phyloP scores from a whole-genome alignment of 2,888 invertebrate genomes.

The Temnothorax ravouxi region DNA sequence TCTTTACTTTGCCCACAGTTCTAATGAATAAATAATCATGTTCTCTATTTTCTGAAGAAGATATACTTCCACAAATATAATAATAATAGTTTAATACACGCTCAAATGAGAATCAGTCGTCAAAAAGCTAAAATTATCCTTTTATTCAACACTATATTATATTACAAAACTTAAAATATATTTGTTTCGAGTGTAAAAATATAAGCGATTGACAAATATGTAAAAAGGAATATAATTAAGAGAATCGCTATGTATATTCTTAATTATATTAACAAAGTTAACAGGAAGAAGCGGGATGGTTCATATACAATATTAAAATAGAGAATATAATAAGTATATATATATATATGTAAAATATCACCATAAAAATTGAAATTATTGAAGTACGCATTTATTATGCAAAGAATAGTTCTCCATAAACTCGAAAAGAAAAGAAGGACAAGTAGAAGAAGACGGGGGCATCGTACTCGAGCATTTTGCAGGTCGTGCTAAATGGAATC shows the following conservation, averaged over 20 bases:
- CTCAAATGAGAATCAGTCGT: neutral
- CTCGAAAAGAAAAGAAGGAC: slow-evolving; percentile 18
- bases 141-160: neutral
- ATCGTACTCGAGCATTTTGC: slow-evolving; percentile 60
- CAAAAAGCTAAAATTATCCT: neutral
- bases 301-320: neutral
- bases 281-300: neutral
- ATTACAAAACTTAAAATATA: neutral
- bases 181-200: neutral
- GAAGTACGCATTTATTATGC: neutral
- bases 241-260: neutral
- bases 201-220: neutral
- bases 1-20: neutral
- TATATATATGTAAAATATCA: no score
- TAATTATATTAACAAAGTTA: neutral
- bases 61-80: neutral
- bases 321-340: neutral
- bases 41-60: slow-evolving; percentile 1
- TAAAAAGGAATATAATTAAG: neutral
- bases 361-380: no score
- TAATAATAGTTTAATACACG: neutral
- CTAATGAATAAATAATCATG: slow-evolving; percentile 27
- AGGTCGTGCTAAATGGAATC: slow-evolving; percentile 64
- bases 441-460: slow-evolving; percentile 30
- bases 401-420: neutral